Evolutionary conservation across 2,888 invertebrate genomes (phyloP).

Genomic region (Drosophila fungiperda): DNA sequence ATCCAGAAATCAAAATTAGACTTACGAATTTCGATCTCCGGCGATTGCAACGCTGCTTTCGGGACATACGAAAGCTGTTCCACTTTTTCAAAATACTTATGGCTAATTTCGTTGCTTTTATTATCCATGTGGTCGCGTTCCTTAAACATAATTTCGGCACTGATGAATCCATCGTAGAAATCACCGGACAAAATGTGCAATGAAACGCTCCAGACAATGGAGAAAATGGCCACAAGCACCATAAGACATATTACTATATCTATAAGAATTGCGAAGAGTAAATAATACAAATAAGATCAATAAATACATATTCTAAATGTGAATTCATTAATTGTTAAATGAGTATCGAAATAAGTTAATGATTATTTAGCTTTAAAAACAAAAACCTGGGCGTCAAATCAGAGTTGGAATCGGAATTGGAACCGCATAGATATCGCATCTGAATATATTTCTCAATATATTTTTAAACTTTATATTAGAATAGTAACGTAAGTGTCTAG

Average conservation of each 20-base stretch:
- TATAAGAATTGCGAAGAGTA: slow-evolving; percentile 20
- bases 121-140: slow-evolving; percentile 73
- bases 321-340: background rate
- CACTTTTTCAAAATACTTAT: slow-evolving; percentile 66
- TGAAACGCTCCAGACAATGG: slow-evolving; percentile 81
- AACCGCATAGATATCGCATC: background rate
- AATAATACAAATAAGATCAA: background rate
- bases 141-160: slow-evolving; percentile 80
- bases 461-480: background rate
- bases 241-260: slow-evolving; percentile 82
- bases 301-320: background rate
- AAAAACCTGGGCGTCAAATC: background rate
- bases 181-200: slow-evolving; percentile 80
- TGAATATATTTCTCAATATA: background rate
- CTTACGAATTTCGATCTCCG: slow-evolving; percentile 65
- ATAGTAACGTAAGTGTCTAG: background rate
- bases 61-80: slow-evolving; percentile 37
- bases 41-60: slow-evolving; percentile 30
- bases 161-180: slow-evolving; percentile 76
- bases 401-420: background rate
- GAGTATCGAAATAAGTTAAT: background rate
- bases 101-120: slow-evolving; percentile 64
- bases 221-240: slow-evolving; percentile 78
- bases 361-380: background rate
- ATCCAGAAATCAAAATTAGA: background rate